Evolutionary conservation across 2,797 vertebrate genomes (phyloP).

Genomic region (Muscicapa comitata): DNA sequence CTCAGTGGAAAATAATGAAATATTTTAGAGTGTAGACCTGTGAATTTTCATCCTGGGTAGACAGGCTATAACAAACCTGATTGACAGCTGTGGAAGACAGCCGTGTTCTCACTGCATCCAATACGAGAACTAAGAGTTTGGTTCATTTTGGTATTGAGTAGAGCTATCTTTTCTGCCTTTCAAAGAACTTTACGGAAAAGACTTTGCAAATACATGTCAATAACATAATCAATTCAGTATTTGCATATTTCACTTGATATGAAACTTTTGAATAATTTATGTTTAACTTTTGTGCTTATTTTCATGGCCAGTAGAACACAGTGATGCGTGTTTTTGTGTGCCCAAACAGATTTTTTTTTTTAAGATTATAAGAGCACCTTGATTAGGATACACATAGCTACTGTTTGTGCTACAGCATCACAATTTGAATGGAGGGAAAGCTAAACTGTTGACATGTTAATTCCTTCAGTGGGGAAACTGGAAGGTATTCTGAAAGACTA

Average conservation of each 20-base stretch:
- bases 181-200: not conserved
- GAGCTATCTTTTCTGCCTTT: not conserved
- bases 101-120: not conserved
- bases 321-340: too few relatives aligned
- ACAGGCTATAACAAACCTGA: not conserved
- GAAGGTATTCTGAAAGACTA: not conserved
- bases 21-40: not conserved
- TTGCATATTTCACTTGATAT: not conserved
- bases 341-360: not conserved
- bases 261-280: not conserved
- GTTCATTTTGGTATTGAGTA: not conserved
- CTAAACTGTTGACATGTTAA: not conserved
- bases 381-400: not conserved
- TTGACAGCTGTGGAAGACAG: not conserved
- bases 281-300: not conserved
- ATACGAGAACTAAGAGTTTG: not conserved
- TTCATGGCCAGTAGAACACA: not conserved
- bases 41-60: not conserved
- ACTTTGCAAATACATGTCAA: not conserved
- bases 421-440: not conserved
- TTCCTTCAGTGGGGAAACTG: not conserved
- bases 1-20: not conserved
- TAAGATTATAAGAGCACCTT: not conserved
- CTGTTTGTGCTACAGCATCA: not conserved
- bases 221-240: not conserved